These are phyloP conservation scores for Antheraea mylitta DNA, from an alignment of 1,140 invertebrate genomes.

Conservation along the genomic window DNA sequence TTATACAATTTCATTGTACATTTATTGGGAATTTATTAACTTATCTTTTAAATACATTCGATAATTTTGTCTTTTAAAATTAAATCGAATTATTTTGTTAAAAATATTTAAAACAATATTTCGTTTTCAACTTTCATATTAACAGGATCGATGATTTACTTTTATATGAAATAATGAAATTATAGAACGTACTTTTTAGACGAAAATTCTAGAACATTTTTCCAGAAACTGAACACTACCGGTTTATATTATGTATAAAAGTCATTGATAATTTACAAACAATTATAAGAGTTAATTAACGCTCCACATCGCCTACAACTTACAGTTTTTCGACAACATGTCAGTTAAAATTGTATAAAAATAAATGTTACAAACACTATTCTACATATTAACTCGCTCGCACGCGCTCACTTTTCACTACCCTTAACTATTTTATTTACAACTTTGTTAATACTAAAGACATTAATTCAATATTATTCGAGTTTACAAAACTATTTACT, in stretches of 20 bases:
- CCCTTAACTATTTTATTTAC: background rate
- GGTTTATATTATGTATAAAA: constrained; percentile 7
- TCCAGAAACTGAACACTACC: background rate
- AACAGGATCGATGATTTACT: background rate
- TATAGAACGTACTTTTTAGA: background rate
- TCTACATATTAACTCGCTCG: background rate
- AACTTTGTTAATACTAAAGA: background rate
- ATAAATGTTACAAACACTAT: constrained; percentile 41
- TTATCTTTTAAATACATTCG: background rate
- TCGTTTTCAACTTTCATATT: background rate
- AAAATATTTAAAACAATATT: background rate
- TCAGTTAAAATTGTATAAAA: constrained; percentile 65
- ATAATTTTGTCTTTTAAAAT: background rate
- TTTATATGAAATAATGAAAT: background rate
- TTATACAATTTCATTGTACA: constrained; percentile 1
- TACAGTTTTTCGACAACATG: constrained; percentile 65
- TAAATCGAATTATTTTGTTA: too few relatives aligned
- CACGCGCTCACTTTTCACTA: background rate
- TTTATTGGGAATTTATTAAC: background rate
- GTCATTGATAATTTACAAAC: constrained; percentile 28
- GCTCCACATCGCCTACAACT: constrained; percentile 35
- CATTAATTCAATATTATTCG: background rate
- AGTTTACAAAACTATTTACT: background rate
- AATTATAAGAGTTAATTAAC: constrained; percentile 32
- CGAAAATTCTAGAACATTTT: background rate